A percentile compares a stretch with the other conserved stretches of the same genome.
Conservation (phyloP, 2,113 vertebrate genomes). For the Ondatra zibethicus region DNA sequence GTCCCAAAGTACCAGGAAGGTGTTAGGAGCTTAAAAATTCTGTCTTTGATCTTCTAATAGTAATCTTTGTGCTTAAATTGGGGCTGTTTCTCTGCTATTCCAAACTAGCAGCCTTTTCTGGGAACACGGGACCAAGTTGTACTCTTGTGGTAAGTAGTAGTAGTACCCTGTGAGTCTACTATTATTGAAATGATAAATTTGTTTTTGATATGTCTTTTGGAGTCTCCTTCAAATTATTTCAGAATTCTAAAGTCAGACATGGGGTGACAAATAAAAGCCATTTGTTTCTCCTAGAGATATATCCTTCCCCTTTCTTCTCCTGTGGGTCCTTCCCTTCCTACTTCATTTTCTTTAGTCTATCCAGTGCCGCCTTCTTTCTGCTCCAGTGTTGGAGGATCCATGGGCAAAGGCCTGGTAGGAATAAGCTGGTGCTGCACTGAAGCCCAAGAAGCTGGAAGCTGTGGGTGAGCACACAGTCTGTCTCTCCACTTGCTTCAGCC, state of each 20-base stretch:
- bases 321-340: neutral
- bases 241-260: conserved; percentile 2
- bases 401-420: neutral
- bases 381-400: neutral
- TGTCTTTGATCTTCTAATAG: neutral
- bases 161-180: neutral
- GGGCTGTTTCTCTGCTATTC: neutral
- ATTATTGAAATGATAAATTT: conserved; percentile 25
- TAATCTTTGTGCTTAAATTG: neutral
- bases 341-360: neutral
- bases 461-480: neutral
- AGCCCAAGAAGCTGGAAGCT: neutral
- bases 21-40: neutral
- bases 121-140: neutral
- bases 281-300: neutral
- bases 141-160: neutral
- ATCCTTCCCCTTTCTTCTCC: neutral
- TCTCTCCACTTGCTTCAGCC: neutral
- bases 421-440: neutral
- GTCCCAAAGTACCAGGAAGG: neutral
- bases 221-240: neutral
- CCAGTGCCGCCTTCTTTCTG: neutral
- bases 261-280: neutral
- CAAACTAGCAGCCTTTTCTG: neutral
- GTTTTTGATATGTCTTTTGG: neutral